A percentile compares a stretch with the other conserved stretches of the same genome.
Evolutionary conservation across 2,888 invertebrate species (phyloP).

Genomic region (Meteorus cinctellus): DNA sequence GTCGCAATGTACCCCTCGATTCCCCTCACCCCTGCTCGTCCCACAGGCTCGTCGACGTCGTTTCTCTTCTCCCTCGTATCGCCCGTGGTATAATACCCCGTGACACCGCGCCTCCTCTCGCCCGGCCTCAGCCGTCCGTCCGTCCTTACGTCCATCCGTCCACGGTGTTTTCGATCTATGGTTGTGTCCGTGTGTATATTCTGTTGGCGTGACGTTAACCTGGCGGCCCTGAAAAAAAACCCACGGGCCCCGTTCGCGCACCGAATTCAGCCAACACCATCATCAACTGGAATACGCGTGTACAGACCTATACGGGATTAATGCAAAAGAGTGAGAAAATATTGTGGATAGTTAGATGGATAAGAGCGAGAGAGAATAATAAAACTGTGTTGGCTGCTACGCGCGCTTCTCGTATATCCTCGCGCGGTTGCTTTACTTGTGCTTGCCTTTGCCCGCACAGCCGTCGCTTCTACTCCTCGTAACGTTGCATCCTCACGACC

Average conservation of each 20-base stretch:
- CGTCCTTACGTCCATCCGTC: conserved; percentile 64
- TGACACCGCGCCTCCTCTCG: conserved; percentile 57
- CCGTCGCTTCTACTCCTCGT: not conserved
- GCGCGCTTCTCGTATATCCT: conserved; percentile 6
- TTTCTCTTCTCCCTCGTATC: conserved; percentile 34
- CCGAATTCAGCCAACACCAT: conserved; percentile 51
- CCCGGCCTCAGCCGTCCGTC: conserved; percentile 64
- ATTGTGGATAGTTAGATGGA: conserved; percentile 5
- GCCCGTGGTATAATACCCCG: conserved; percentile 44
- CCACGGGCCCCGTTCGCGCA: conserved; percentile 53
- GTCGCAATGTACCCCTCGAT: conserved; percentile 34
- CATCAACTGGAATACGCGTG: conserved; percentile 51
- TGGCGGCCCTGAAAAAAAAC: conserved; percentile 71
- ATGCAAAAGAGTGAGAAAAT: conserved; percentile 27
- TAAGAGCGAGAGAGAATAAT: not conserved
- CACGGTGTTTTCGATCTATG: conserved; percentile 59
- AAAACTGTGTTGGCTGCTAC: not conserved
- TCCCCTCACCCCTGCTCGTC: conserved; percentile 32
- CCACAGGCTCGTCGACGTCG: conserved; percentile 35
- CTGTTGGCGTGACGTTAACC: conserved; percentile 70
- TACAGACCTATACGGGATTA: conserved; percentile 47
- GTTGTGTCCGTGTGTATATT: conserved; percentile 59
- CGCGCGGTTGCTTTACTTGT: conserved; percentile 1
- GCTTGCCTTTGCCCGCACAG: not conserved
- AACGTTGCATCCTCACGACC: not conserved